These are phyloP conservation scores for Athalia circularis DNA, from an alignment of 2,888 invertebrate species.

Conservation along the genomic window DNA sequence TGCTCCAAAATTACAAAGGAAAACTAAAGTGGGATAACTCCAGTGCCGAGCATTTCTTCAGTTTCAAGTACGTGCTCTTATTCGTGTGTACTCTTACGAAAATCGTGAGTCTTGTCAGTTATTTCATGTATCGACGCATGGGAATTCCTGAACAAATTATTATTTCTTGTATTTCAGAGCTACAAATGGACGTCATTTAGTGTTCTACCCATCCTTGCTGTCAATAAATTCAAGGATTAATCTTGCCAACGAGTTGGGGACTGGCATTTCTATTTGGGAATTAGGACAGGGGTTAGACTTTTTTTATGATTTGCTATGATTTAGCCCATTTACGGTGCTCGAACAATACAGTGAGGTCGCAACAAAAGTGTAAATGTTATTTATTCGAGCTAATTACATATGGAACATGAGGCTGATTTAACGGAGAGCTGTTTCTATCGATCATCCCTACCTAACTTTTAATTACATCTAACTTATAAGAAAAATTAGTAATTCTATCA, in stretches of 20 bases:
- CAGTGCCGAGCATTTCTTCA: constrained; percentile 89
- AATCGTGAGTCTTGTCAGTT: constrained; percentile 1
- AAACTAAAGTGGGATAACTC: constrained; percentile 86
- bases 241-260: constrained; percentile 86
- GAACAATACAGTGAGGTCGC: not conserved
- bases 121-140: constrained; percentile 14
- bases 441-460: no score
- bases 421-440: no score
- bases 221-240: constrained; percentile 89
- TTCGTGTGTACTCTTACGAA: constrained; percentile 1
- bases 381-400: not conserved
- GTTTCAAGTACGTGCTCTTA: constrained; percentile 83
- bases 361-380: not conserved
- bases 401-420: no score
- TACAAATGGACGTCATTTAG: constrained; percentile 82
- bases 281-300: constrained; percentile 96
- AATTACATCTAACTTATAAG: no score
- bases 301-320: constrained; percentile 91
- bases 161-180: constrained; percentile 75
- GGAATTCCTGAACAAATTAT: constrained; percentile 22
- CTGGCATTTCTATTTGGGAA: constrained; percentile 95
- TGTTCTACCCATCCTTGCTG: constrained; percentile 93
- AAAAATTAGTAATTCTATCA: no score
- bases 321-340: not conserved
- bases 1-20: constrained; percentile 84